A percentile compares a stretch with the other conserved stretches of the same genome.
Evolutionary conservation across 2,113 vertebrate species (phyloP).

Genomic region (Xyrauchen texanus): DNA sequence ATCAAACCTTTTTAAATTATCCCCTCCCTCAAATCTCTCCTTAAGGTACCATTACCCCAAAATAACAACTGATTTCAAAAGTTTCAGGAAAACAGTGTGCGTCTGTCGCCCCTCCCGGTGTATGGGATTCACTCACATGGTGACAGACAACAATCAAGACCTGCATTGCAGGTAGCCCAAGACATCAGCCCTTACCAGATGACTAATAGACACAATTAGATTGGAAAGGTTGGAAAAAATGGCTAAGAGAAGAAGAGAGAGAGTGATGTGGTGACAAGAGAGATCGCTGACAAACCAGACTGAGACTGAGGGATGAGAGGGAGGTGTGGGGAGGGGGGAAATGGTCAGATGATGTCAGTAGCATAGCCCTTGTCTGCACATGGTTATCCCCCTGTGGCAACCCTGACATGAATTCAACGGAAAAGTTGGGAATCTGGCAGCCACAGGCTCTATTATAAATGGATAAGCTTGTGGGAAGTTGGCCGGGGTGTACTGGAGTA

Average conservation of each 20-base stretch:
- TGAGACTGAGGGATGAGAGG: conserved; percentile 23
- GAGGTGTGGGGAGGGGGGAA: conserved; percentile 40
- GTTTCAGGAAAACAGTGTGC: conserved; percentile 39
- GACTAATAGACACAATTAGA: conserved; percentile 36
- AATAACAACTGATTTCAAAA: conserved; percentile 54
- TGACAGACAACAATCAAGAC: background rate
- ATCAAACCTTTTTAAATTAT: no score
- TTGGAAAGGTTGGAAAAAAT: conserved; percentile 44
- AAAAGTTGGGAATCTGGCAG: conserved; percentile 57
- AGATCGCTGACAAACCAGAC: conserved; percentile 31
- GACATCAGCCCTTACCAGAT: conserved; percentile 39
- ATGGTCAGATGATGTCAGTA: conserved; percentile 46
- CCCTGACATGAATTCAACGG: conserved; percentile 62
- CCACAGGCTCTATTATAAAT: conserved; percentile 35
- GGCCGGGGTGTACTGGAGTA: conserved; percentile 58
- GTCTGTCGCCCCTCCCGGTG: conserved; percentile 33
- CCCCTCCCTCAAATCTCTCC: conserved; percentile 18
- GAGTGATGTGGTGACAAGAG: conserved; percentile 17
- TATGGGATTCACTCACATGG: conserved; percentile 18
- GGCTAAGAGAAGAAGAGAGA: conserved; percentile 19
- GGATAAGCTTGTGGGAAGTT: conserved; percentile 52
- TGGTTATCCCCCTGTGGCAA: conserved; percentile 57
- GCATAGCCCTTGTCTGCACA: conserved; percentile 48
- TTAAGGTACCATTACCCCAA: conserved; percentile 36
- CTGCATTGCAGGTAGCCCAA: conserved; percentile 41